phyloP scores from a whole-genome alignment of 2,113 vertebrate species.

The Lophura nycthemera region DNA sequence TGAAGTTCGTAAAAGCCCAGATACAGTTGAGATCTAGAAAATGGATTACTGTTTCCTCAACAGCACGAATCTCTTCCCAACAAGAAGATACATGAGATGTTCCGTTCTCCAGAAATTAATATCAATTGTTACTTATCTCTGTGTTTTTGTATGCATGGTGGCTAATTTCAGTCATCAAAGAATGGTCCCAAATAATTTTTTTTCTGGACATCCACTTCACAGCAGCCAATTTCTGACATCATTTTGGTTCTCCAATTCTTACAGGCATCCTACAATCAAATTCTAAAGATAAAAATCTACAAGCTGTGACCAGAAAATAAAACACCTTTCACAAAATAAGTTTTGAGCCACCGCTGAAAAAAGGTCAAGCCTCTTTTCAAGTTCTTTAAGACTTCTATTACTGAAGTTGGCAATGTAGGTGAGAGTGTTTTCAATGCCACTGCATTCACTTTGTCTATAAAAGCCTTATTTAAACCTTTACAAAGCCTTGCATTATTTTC shows the following conservation, averaged over 20 bases:
- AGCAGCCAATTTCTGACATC: not conserved
- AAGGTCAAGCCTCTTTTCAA: not conserved
- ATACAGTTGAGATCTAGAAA: not conserved
- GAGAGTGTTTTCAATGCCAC: not conserved
- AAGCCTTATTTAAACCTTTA: not conserved
- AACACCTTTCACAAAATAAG: not conserved
- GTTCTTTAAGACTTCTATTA: not conserved
- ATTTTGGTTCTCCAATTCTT: not conserved
- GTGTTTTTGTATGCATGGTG: not conserved
- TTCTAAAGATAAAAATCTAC: not conserved
- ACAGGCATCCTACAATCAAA: not conserved
- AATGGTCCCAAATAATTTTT: not conserved
- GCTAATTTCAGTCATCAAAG: not conserved
- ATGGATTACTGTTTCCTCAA: not conserved
- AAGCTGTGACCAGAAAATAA: rapidly evolving
- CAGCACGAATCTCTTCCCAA: not conserved
- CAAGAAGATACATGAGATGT: not conserved
- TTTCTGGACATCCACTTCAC: not conserved
- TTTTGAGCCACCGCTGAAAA: not conserved
- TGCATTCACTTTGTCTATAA: not conserved
- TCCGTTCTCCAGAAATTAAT: not conserved
- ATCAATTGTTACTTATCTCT: not conserved
- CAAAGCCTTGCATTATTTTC: not conserved
- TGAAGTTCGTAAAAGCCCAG: not conserved
- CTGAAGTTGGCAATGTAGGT: not conserved